Evolutionary conservation across 2,113 vertebrate genomes (phyloP).

Genomic region (Lepidothrix coronata): DNA sequence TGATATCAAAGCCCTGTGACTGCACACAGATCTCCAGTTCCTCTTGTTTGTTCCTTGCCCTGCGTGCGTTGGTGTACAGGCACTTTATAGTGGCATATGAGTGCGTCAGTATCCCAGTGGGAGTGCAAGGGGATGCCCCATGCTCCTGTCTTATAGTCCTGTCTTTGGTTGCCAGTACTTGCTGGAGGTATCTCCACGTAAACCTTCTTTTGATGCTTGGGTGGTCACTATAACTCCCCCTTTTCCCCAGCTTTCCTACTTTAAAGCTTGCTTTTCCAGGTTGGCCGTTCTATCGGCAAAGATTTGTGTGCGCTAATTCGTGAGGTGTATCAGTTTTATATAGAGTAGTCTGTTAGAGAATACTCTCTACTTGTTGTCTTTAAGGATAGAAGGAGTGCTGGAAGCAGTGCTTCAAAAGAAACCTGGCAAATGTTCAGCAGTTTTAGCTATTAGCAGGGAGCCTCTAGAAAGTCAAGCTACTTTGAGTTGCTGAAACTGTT

Average conservation of each 20-base stretch:
- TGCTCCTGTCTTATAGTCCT: neutral
- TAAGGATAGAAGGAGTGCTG: neutral
- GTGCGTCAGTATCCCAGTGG: neutral
- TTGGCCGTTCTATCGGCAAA: neutral
- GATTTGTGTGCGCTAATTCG: neutral
- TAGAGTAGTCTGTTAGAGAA: neutral
- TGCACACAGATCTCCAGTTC: neutral
- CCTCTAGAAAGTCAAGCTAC: neutral
- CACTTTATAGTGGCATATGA: neutral
- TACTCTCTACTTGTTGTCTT: neutral
- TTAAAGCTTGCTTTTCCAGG: neutral
- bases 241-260: neutral
- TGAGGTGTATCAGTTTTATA: neutral
- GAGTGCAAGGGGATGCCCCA: neutral
- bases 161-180: neutral
- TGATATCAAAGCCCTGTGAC: neutral
- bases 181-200: neutral
- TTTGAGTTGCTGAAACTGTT: neutral
- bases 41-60: neutral
- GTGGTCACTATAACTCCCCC: neutral
- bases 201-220: neutral
- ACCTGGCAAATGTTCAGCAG: neutral
- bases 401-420: neutral
- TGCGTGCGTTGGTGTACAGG: neutral
- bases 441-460: neutral